Conservation (phyloP, 2,888 invertebrate genomes). For the Yponomeuta sedellus region DNA sequence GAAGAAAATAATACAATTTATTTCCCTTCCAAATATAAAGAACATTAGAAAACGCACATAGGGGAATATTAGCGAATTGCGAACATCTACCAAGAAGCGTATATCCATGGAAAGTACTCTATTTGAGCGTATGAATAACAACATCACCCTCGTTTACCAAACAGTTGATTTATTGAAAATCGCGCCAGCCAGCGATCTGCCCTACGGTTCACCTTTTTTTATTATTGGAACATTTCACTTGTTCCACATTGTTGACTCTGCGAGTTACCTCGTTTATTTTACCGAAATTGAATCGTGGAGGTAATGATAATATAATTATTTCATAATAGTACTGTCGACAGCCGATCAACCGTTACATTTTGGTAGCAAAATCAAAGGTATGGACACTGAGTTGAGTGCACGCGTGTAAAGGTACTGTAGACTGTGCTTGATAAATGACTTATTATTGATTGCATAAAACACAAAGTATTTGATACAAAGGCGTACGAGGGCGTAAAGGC, state of each 20-base stretch:
- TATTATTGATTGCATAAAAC: too few species aligned
- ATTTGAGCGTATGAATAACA: conserved; percentile 56
- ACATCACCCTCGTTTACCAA: conserved; percentile 50
- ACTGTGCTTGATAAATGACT: conserved; percentile 19
- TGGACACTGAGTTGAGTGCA: too few species aligned
- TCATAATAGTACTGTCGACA: conserved; percentile 23
- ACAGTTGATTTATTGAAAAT: conserved; percentile 62
- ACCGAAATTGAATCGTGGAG: conserved; percentile 44
- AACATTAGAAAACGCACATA: conserved; percentile 5
- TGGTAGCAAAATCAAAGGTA: too few species aligned
- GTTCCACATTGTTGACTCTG: conserved; percentile 61
- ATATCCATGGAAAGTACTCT: conserved; percentile 24
- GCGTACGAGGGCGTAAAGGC: too few species aligned
- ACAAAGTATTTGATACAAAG: too few species aligned
- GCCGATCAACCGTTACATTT: conserved; percentile 13
- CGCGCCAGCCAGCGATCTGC: conserved; percentile 43
- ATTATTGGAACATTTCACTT: conserved; percentile 63
- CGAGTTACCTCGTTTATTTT: conserved; percentile 54
- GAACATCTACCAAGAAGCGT: too few species aligned
- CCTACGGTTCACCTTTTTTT: conserved; percentile 47
- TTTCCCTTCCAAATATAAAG: background rate
- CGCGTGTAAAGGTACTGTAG: conserved; percentile 22
- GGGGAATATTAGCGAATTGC: conserved; percentile 9
- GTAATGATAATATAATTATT: conserved; percentile 38
- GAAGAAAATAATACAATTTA: background rate